A percentile compares a stretch with the other conserved stretches of the same genome.
Evolutionary conservation across 2,888 invertebrate genomes (phyloP).

Genomic region (Tiliacea aurago): DNA sequence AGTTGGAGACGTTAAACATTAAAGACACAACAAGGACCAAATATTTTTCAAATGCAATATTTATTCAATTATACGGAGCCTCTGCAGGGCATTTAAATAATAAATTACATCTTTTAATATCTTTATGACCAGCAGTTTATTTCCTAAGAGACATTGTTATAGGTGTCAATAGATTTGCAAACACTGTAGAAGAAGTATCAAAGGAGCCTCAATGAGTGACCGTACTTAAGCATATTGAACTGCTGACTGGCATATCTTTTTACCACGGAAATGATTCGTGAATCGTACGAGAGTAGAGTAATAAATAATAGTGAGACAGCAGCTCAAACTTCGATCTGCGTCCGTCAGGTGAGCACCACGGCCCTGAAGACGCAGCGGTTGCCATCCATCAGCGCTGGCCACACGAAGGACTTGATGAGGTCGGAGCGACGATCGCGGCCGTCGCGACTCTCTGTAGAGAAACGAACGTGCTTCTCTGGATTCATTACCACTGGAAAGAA

Average conservation of each 20-base stretch:
- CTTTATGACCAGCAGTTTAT: neutral
- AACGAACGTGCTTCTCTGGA: conserved; percentile 94
- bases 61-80: neutral
- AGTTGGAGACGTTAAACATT: neutral
- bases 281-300: neutral
- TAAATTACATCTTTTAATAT: neutral
- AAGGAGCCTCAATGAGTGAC: neutral
- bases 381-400: conserved; percentile 96
- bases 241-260: too few relatives aligned
- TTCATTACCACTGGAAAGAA: conserved; percentile 91
- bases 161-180: neutral
- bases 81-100: neutral
- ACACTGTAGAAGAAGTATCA: neutral
- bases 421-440: conserved; percentile 94
- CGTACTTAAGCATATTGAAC: neutral
- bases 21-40: neutral
- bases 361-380: conserved; percentile 95
- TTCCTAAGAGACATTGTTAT: neutral
- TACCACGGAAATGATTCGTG: too few relatives aligned
- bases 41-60: neutral
- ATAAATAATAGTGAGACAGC: conserved; percentile 3
- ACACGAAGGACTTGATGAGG: conserved; percentile 95
- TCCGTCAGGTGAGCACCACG: conserved; percentile 94
- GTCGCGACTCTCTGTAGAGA: conserved; percentile 86
- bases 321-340: neutral